These are phyloP conservation scores for Balaenoptera acutorostrata DNA, from an alignment of 2,113 vertebrate species.

Conservation along the genomic window DNA sequence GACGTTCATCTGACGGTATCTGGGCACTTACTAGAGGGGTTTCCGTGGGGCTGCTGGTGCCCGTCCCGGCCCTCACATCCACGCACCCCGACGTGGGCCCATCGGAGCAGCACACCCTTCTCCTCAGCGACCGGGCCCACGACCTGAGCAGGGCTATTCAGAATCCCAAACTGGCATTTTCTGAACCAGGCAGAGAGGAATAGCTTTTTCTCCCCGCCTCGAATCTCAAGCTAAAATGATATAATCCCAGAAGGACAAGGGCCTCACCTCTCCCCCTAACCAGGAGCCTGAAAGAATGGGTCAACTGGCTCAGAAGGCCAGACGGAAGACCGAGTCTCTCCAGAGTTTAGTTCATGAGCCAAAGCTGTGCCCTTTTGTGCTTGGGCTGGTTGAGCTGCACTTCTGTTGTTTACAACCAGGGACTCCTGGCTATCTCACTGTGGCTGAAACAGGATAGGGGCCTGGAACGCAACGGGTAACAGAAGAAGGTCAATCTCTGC, in stretches of 20 bases:
- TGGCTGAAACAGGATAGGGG: fast-evolving
- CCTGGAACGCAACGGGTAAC: background rate
- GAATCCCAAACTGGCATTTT: background rate
- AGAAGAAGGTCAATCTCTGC: background rate
- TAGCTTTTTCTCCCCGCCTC: background rate
- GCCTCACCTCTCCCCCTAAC: background rate
- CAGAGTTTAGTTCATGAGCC: fast-evolving
- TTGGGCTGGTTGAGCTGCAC: background rate
- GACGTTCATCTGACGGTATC: too few relatives aligned
- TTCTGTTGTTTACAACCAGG: background rate
- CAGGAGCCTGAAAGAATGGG: background rate
- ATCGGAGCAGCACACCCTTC: background rate
- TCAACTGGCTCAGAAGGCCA: background rate
- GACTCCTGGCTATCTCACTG: too few relatives aligned
- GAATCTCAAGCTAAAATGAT: background rate
- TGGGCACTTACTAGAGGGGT: too few relatives aligned
- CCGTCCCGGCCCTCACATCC: background rate
- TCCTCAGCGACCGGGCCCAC: fast-evolving
- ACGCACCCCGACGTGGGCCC: background rate
- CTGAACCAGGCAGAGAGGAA: background rate
- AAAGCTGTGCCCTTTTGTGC: background rate
- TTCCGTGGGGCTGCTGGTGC: fast-evolving
- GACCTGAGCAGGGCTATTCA: background rate
- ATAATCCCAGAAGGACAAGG: background rate
- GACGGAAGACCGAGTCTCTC: background rate